Evolutionary conservation across 2,113 vertebrate genomes (phyloP), one percentile per base, ranked within the genome.

Genomic region (Centropus unirufus): DNA sequence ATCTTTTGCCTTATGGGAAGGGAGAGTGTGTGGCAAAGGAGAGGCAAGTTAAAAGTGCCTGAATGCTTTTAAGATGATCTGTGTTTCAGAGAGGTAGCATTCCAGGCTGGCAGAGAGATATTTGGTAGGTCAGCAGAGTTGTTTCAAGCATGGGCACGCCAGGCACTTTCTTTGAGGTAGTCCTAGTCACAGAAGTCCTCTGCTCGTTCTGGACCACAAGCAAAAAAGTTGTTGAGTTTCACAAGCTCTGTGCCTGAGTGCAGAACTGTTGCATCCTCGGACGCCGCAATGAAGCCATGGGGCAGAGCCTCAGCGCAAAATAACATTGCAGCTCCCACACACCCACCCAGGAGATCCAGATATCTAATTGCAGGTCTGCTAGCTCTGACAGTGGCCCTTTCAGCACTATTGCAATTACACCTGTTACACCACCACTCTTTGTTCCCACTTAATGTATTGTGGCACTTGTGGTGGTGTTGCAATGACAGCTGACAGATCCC

Each of bases 401-500:
- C 81, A 58, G 87, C 47, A 3, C 78, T 61, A 27, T 27, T 84
- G 85, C 87, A 62, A 12, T 42, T 76, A 40, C 72, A 52, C 82
- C 46, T 86, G 54, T 94, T 93, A 46, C 78, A 76, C 63, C 90
- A 90, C 36, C 13, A 1, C 66, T 73, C 84, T 49, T 73, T 57
- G 16, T 12, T 20, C 79, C 66, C 90, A 20, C 32, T 68, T 34
- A 16, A 21, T 6, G 63, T 17, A 3, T 2, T 12, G 74, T 70
- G 82, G 90, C 77, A n/a, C 66, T 34, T 1, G 3, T 4, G 1
- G 59, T 13, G 57, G 54, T 68, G 62, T 87, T 3, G 87, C 82
- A 96, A 79, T 3, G 5, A 64, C 83, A 79, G 82, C 74, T 94
- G 95, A 88, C 86, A 93, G 81, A 34, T 78, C 26, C 86, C 63